Evolutionary conservation across 2,797 vertebrate species (phyloP).

Genomic region (Setipinna tenuifilis): DNA sequence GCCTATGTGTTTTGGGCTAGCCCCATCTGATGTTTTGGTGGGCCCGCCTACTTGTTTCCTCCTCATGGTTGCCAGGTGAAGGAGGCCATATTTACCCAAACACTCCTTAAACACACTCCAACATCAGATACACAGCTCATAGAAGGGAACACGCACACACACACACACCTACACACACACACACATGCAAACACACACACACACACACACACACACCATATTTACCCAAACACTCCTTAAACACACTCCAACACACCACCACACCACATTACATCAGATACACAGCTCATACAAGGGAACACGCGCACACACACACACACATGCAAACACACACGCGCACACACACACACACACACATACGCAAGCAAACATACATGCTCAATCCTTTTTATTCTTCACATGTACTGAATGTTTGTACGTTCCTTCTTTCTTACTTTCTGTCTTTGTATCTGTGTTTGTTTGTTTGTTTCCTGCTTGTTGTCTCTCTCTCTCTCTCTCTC

Average conservation of each 20-base stretch:
- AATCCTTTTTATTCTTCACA: no score
- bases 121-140: no score
- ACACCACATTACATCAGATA: no score
- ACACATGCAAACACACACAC: background rate
- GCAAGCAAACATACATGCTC: no score
- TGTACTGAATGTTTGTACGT: background rate
- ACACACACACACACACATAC: no score
- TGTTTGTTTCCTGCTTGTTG: background rate
- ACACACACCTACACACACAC: no score
- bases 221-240: background rate
- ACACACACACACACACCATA: background rate
- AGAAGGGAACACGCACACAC: background rate
- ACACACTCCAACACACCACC: background rate
- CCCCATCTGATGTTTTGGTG: no score
- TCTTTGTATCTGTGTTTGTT: background rate
- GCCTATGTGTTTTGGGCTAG: no score
- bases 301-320: conserved; percentile 14
- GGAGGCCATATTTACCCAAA: background rate
- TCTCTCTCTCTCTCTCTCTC: background rate
- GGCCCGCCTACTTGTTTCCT: no score
- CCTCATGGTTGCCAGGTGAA: background rate
- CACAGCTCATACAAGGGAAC: no score
- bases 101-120: background rate
- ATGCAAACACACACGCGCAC: no score
- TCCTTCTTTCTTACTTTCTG: background rate